Base-by-base conservation (phyloP, 2,113 vertebrate species). In the Cryptomyrus ogoouensis region DNA sequence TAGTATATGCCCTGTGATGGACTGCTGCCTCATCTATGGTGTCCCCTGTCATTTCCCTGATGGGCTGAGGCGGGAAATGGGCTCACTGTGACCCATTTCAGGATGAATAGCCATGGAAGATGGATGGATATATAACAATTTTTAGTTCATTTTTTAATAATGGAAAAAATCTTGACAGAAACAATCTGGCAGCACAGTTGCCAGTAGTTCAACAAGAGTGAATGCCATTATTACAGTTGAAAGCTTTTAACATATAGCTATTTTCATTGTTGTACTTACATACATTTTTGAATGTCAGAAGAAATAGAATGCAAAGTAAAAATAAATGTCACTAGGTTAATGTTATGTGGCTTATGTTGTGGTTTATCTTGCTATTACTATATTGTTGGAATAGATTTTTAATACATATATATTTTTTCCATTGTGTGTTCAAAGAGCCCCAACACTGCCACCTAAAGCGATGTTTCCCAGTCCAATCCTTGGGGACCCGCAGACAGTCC, bases 101-200 rank as follows among this genome's bases (percentile, higher is more conserved):
- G 62, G 62, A 70, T 70, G 62, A 70, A 70, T 27, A 70, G 62
- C n/a, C 62, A 12, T 4, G 62, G 62, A 70, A 70, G 62, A 70
- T 31, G 62, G n/a, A 70, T 70, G 62, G 62, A 70, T 70, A 31
- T 70, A 31, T 70, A 70, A 70, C 62, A 70, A 31, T 70, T 70
- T 70, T 70, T 27, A 70, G n/a, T 70, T 70, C 62, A 70, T 70
- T 70, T 70, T 70, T 70, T 70, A 70, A 70, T 70, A 70, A 70
- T 70, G 62, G n/a, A 70, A 70, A 70, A 70, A 31, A 70, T 70
- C 62, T 70, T 31, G 62, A 70, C 62, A 70, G 62, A 70, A 31
- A 27, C 62, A 70, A 31, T 70, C 62, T 70, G n/a, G 62, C 62
- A 31, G 62, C n/a, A 70, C 27, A 31, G 62, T 70, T 31, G 62